phyloP scores from a whole-genome alignment of 2,888 invertebrate genomes.

The Liopterus haemorrhoidalis region DNA sequence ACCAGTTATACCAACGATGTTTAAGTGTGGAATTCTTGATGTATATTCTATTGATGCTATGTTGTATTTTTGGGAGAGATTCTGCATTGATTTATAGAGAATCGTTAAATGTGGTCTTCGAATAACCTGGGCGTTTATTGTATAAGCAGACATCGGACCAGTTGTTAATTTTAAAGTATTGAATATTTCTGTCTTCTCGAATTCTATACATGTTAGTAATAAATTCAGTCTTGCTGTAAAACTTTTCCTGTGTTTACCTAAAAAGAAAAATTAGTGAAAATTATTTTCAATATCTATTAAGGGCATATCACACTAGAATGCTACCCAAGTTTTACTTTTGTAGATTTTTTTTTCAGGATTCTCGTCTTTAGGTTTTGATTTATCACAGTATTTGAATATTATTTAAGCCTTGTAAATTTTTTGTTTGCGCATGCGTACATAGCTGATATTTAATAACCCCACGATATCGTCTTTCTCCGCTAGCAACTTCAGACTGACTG shows the following conservation, averaged over 20 bases:
- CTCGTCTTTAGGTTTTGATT: too few relatives aligned
- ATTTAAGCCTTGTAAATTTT: too few relatives aligned
- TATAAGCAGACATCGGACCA: constrained; percentile 4
- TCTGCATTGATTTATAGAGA: constrained; percentile 6
- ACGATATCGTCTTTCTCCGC: too few relatives aligned
- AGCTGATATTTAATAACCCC: too few relatives aligned
- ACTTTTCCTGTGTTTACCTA: constrained; percentile 32
- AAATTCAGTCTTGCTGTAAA: constrained; percentile 39
- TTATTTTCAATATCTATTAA: constrained; percentile 29
- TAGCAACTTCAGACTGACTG: too few relatives aligned
- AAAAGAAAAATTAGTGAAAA: constrained; percentile 23
- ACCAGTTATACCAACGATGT: constrained; percentile 43
- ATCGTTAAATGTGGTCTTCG: constrained; percentile 15
- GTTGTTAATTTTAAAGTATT: constrained; percentile 29
- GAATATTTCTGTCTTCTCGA: constrained; percentile 41
- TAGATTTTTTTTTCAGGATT: too few relatives aligned
- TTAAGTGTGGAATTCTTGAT: constrained; percentile 38
- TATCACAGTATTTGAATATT: background rate
- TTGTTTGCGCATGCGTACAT: too few relatives aligned
- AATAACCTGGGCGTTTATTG: constrained; percentile 16
- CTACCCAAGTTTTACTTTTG: too few relatives aligned
- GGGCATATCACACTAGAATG: too few relatives aligned
- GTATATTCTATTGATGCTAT: constrained; percentile 11
- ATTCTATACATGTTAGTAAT: constrained; percentile 42
- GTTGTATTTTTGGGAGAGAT: constrained; percentile 5